These are phyloP conservation scores for Salminus brasiliensis DNA, from an alignment of 2,113 vertebrate species.

Conservation along the genomic window DNA sequence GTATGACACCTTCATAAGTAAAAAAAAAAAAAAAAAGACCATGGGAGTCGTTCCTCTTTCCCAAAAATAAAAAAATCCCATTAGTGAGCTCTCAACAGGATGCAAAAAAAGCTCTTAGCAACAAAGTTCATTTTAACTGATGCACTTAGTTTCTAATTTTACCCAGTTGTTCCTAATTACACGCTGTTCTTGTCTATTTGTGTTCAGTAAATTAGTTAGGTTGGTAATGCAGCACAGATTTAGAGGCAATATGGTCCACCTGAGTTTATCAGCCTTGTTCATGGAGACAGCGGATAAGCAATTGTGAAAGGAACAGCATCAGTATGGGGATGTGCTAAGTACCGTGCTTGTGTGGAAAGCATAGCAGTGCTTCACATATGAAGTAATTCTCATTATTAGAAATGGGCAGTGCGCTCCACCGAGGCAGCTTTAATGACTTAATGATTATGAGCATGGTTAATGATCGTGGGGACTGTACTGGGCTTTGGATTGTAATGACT, in stretches of 20 bases:
- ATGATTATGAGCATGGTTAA: slow-evolving; percentile 3
- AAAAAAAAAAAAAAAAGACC: slow-evolving; percentile 1
- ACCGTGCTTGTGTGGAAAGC: neutral
- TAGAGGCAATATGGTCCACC: neutral
- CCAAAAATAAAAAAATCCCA: neutral
- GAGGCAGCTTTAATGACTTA: slow-evolving; percentile 13
- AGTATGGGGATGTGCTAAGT: neutral
- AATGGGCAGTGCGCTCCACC: neutral
- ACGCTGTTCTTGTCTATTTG: neutral
- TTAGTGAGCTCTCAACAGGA: neutral
- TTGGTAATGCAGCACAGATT: neutral
- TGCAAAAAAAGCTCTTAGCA: neutral
- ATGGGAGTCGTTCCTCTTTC: neutral
- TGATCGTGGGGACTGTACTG: slow-evolving; percentile 5
- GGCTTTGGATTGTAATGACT: neutral
- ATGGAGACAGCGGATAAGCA: neutral
- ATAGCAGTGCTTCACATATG: neutral
- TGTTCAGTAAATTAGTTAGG: neutral
- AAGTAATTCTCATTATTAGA: neutral
- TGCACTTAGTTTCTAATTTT: neutral
- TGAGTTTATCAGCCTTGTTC: neutral
- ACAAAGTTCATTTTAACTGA: neutral
- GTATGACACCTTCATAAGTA: slow-evolving; percentile 9
- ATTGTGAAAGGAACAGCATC: neutral
- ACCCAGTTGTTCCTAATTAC: neutral